phyloP scores from a whole-genome alignment of 2,113 vertebrate species.

The Alces alces region DNA sequence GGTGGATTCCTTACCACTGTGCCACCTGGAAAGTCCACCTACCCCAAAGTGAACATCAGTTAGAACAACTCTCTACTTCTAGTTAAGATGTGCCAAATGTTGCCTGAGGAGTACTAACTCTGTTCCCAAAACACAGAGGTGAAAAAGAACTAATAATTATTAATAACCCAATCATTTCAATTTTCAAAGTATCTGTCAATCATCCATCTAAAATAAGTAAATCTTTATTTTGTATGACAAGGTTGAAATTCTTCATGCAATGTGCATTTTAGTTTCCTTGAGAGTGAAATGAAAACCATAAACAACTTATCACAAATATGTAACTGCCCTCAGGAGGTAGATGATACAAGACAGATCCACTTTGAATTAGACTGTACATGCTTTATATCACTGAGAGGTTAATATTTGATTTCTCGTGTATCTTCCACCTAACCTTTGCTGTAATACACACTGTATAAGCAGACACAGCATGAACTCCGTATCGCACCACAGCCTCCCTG shows the following conservation, averaged over 20 bases:
- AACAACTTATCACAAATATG: neutral
- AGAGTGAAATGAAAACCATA: conserved; percentile 30
- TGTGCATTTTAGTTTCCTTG: conserved; percentile 24
- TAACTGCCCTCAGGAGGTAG: conserved; percentile 3
- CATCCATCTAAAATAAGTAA: conserved; percentile 16
- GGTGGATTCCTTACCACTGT: neutral
- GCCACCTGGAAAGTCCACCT: neutral
- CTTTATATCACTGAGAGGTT: neutral
- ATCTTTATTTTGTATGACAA: conserved; percentile 38
- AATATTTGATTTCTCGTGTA: conserved; percentile 4
- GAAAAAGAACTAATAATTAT: conserved; percentile 45
- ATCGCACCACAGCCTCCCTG: neutral
- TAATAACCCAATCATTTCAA: conserved; percentile 14
- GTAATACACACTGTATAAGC: neutral
- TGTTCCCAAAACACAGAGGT: conserved; percentile 15
- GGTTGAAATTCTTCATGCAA: conserved; percentile 24
- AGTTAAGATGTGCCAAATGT: conserved; percentile 9
- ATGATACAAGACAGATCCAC: neutral
- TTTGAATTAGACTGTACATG: neutral
- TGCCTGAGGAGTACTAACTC: conserved; percentile 17
- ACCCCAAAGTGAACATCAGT: conserved; percentile 43
- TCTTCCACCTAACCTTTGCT: neutral
- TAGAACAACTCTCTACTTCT: conserved; percentile 41
- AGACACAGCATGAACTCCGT: neutral
- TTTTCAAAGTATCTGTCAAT: conserved; percentile 26